A percentile compares a stretch with the other conserved stretches of the same genome.
These are phyloP conservation scores for Galleria mellonella DNA, from an alignment of 1,140 invertebrate genomes.

Conservation along the genomic window DNA sequence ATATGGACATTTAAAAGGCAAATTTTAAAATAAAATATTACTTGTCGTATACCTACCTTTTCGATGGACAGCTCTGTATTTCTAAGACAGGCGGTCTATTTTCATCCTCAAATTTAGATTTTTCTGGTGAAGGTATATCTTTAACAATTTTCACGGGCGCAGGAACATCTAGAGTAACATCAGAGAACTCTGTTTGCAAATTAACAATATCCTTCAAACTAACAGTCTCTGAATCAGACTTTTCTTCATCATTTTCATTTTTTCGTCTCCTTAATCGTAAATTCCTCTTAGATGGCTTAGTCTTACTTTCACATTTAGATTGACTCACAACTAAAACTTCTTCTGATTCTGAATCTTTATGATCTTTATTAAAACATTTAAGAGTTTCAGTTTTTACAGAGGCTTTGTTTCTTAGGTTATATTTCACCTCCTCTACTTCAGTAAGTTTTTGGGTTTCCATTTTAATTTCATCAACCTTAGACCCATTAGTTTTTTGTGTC, in stretches of 20 bases:
- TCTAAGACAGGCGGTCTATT: slow-evolving; percentile 35
- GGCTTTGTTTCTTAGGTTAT: slow-evolving; percentile 37
- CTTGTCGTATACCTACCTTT: slow-evolving; percentile 58
- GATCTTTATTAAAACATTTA: slow-evolving; percentile 12
- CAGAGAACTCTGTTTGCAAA: slow-evolving; percentile 48
- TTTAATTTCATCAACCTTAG: background rate
- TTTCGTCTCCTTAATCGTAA: slow-evolving; percentile 32
- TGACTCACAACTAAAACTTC: slow-evolving; percentile 25
- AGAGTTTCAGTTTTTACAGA: slow-evolving; percentile 16
- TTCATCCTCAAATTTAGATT: slow-evolving; percentile 25
- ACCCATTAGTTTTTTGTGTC: background rate
- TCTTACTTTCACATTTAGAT: slow-evolving; percentile 25
- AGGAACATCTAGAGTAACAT: slow-evolving; percentile 46
- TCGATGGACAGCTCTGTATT: slow-evolving; percentile 58
- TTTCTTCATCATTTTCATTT: slow-evolving; percentile 23
- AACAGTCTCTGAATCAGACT: slow-evolving; percentile 12
- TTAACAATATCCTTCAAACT: slow-evolving; percentile 56
- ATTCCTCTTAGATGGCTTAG: slow-evolving; percentile 22
- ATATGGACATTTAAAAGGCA: too few relatives aligned
- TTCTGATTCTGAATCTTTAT: slow-evolving; percentile 13
- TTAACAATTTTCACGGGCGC: slow-evolving; percentile 26
- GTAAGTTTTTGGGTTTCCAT: background rate
- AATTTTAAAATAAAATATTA: too few relatives aligned
- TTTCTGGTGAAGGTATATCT: slow-evolving; percentile 48
- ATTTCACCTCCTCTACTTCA: slow-evolving; percentile 28